Conservation (phyloP, 2,888 invertebrate species). For the Melanchra persicariae region DNA sequence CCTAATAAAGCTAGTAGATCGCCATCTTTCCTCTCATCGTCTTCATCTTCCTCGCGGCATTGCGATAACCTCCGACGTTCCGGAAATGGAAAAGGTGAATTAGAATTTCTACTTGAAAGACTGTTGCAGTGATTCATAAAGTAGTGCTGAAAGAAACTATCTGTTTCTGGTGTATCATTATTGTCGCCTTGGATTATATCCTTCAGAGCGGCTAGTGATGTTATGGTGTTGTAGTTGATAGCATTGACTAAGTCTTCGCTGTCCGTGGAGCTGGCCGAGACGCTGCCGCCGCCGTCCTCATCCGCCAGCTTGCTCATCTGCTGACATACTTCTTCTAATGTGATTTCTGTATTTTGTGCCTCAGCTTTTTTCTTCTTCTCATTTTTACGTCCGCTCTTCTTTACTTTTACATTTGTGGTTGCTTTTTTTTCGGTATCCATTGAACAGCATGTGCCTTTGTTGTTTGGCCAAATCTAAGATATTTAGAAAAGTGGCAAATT, state of each 20-base stretch:
- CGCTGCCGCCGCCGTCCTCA: constrained; percentile 68
- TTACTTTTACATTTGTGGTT: constrained; percentile 75
- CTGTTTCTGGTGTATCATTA: constrained; percentile 90
- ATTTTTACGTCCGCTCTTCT: constrained; percentile 82
- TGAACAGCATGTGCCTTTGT: constrained; percentile 80
- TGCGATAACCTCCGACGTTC: constrained; percentile 94
- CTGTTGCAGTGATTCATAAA: constrained; percentile 94
- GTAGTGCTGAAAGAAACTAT: constrained; percentile 93
- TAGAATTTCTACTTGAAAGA: constrained; percentile 90
- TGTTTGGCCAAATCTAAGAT: constrained; percentile 68
- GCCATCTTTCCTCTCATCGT: constrained; percentile 90
- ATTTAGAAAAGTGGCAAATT: constrained; percentile 69
- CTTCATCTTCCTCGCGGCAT: constrained; percentile 96
- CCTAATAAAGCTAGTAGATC: constrained; percentile 67
- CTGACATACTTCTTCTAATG: constrained; percentile 71
- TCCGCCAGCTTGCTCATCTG: constrained; percentile 73
- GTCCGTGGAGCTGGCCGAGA: constrained; percentile 90
- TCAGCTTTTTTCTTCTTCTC: constrained; percentile 85
- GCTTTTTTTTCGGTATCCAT: constrained; percentile 84
- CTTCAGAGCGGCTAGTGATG: constrained; percentile 92
- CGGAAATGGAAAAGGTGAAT: constrained; percentile 88
- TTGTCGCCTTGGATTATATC: constrained; percentile 92
- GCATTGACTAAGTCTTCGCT: constrained; percentile 92
- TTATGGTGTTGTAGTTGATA: constrained; percentile 93
- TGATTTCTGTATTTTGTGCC: constrained; percentile 65